phyloP scores from a whole-genome alignment of 2,113 vertebrate species.

The Apteryx owenii region DNA sequence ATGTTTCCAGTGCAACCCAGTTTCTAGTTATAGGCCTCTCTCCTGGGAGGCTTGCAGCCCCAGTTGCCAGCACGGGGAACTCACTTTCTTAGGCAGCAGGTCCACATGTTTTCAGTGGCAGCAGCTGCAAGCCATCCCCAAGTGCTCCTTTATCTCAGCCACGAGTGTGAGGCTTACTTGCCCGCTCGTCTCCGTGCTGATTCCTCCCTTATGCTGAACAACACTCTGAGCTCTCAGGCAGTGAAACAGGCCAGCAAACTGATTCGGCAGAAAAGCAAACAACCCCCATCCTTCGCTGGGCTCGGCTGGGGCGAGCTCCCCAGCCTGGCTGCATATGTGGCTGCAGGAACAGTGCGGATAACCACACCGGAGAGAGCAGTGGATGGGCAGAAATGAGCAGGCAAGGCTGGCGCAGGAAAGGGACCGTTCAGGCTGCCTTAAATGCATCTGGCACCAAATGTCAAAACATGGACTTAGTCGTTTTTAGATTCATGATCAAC shows the following conservation, averaged over 20 bases:
- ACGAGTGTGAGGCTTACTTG: neutral
- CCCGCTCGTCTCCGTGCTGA: neutral
- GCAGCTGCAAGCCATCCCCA: neutral
- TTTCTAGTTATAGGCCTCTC: neutral
- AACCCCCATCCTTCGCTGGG: neutral
- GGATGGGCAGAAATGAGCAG: neutral
- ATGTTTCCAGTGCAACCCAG: neutral
- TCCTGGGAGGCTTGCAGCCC: neutral
- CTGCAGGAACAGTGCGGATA: neutral
- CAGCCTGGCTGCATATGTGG: neutral
- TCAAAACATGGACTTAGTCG: neutral
- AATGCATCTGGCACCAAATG: neutral
- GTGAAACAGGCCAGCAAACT: neutral
- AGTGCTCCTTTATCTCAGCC: neutral
- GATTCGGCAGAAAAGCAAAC: fast-evolving
- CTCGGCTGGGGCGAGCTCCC: neutral
- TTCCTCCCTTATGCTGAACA: neutral
- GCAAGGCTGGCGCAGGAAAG: neutral
- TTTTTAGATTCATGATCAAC: neutral
- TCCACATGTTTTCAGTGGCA: neutral
- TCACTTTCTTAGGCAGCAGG: neutral
- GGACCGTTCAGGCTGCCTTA: neutral
- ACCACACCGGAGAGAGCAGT: neutral
- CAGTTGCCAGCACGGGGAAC: neutral
- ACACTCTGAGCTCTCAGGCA: too few species aligned